A percentile compares a stretch with the other conserved stretches of the same genome.
These are phyloP conservation scores for Hoplodrina blanda DNA, from an alignment of 2,888 invertebrate species.

Conservation along the genomic window DNA sequence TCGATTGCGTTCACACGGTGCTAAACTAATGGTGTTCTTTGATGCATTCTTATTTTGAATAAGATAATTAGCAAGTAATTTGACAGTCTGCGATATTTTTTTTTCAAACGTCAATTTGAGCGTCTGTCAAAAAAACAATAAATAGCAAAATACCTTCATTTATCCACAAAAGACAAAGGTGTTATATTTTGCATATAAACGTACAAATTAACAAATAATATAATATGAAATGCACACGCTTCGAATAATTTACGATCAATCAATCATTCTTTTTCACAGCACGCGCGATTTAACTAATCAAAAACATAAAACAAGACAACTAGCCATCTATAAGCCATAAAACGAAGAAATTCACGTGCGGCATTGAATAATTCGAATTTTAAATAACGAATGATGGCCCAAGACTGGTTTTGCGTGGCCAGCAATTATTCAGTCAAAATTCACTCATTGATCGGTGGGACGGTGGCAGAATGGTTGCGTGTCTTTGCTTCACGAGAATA, in stretches of 20 bases:
- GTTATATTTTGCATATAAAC: background rate
- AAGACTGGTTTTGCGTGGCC: slow-evolving; percentile 56
- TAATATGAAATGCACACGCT: background rate
- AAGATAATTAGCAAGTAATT: background rate
- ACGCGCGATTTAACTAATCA: slow-evolving; percentile 44
- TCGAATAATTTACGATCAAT: slow-evolving; percentile 35
- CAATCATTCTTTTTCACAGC: slow-evolving; percentile 47
- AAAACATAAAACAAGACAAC: slow-evolving; percentile 52
- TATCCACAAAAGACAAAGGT: background rate
- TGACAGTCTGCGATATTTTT: too few relatives aligned
- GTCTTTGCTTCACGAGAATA: slow-evolving; percentile 57
- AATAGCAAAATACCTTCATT: background rate
- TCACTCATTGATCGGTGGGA: slow-evolving; percentile 58
- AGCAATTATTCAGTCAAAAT: slow-evolving; percentile 65
- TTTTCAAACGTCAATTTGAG: background rate
- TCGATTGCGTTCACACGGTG: slow-evolving; percentile 59
- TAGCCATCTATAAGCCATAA: slow-evolving; percentile 45
- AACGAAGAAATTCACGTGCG: slow-evolving; percentile 58
- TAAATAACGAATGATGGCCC: slow-evolving; percentile 48
- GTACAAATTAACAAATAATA: background rate
- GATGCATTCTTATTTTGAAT: slow-evolving; percentile 1
- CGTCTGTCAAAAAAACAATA: background rate
- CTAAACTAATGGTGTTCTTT: slow-evolving; percentile 26
- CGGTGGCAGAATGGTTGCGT: slow-evolving; percentile 63
- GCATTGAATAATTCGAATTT: slow-evolving; percentile 57